Conservation (phyloP, 2,797 vertebrate species). For the Epinephelus malabaricus region DNA sequence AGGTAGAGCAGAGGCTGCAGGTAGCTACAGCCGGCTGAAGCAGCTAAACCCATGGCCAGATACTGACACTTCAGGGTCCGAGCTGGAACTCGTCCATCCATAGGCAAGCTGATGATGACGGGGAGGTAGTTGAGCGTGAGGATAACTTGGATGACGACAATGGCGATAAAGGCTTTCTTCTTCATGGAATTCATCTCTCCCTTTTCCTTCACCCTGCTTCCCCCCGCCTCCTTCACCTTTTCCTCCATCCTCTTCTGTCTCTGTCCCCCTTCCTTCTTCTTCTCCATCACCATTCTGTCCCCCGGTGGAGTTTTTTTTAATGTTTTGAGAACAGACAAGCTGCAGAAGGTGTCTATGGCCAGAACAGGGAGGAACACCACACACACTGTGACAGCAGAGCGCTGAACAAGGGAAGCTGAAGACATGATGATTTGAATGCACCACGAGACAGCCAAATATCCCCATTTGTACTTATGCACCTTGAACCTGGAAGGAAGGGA, state of each 20-base stretch:
- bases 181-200: constrained; percentile 21
- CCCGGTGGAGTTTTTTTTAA: constrained; percentile 23
- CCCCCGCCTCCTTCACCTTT: not conserved
- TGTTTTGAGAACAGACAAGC: constrained; percentile 32
- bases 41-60: accelerated
- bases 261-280: not conserved
- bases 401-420: accelerated
- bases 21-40: constrained; percentile 23
- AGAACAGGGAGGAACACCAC: constrained; percentile 3
- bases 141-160: constrained; percentile 28
- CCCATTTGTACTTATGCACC: not conserved
- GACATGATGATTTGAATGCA: not conserved
- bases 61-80: constrained; percentile 1
- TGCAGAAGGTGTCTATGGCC: constrained; percentile 26
- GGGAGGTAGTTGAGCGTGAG: constrained; percentile 43
- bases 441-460: constrained; percentile 15
- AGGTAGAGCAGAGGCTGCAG: constrained; percentile 57
- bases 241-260: not conserved
- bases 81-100: not conserved
- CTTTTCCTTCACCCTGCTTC: not conserved
- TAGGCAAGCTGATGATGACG: not conserved
- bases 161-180: constrained; percentile 39
- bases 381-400: accelerated
- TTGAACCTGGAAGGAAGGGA: constrained; percentile 26
- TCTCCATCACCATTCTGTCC: not conserved